Conservation (phyloP, 1,140 invertebrate genomes). For the Pemphigus obesinymphae region DNA sequence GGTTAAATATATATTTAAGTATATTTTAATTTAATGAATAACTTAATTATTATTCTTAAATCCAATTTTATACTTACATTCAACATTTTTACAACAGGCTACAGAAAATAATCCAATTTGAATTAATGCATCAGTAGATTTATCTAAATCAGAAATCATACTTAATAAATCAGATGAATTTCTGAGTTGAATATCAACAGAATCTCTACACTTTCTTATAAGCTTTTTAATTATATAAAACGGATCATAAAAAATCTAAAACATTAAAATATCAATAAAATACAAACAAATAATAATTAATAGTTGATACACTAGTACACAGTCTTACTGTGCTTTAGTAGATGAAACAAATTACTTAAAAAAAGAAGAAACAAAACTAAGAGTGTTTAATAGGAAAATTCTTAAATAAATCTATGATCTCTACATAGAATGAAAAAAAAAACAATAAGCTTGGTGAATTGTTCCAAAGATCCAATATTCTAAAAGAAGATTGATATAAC, state of each 20-base stretch:
- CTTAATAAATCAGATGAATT: background rate
- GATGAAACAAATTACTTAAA: too few relatives aligned
- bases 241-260: slow-evolving; percentile 32
- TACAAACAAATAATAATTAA: background rate
- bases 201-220: background rate
- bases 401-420: too few relatives aligned
- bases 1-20: too few relatives aligned
- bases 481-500: too few relatives aligned
- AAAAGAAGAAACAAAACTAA: too few relatives aligned
- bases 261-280: background rate
- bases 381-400: too few relatives aligned
- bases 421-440: too few relatives aligned
- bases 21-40: too few relatives aligned
- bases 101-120: slow-evolving; percentile 34
- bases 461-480: too few relatives aligned
- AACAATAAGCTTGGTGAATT: too few relatives aligned
- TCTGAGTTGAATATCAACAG: background rate
- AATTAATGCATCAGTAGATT: slow-evolving; percentile 26
- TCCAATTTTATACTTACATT: background rate
- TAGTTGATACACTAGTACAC: background rate
- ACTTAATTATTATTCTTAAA: too few relatives aligned
- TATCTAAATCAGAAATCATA: slow-evolving; percentile 16
- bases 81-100: slow-evolving; percentile 19
- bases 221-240: slow-evolving; percentile 20
- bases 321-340: too few relatives aligned